Evolutionary conservation across 2,888 invertebrate genomes (phyloP).

Genomic region (Chaetoderma sp.): DNA sequence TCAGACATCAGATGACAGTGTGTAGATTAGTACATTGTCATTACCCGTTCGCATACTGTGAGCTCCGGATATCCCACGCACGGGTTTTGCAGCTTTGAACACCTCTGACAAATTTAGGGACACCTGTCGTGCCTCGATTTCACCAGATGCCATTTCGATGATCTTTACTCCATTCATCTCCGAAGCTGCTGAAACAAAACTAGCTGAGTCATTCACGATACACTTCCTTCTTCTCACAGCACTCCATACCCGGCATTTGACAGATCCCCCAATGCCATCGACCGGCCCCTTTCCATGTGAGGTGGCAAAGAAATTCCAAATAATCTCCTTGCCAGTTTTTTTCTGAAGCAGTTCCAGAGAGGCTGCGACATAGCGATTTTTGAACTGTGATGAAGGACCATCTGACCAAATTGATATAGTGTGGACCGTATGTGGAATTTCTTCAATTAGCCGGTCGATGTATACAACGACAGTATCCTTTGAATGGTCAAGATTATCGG

Average conservation of each 20-base stretch:
- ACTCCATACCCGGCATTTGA: conserved; percentile 3
- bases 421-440: conserved; percentile 1
- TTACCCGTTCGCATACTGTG: too few species aligned
- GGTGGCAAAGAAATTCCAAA: conserved; percentile 24
- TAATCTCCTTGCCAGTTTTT: neutral
- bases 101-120: too few species aligned
- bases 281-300: conserved; percentile 20
- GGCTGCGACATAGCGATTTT: conserved; percentile 13
- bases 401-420: conserved; percentile 18
- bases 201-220: neutral
- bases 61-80: too few species aligned
- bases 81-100: too few species aligned
- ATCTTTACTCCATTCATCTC: too few species aligned
- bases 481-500: conserved; percentile 7
- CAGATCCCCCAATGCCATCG: conserved; percentile 18
- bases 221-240: neutral
- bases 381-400: conserved; percentile 19
- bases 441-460: neutral
- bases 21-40: too few species aligned
- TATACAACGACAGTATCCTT: conserved; percentile 11
- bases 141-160: too few species aligned
- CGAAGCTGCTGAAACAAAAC: neutral
- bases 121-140: too few species aligned
- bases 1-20: too few species aligned
- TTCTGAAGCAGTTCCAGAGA: neutral